Evolutionary conservation across 1,140 invertebrate genomes (phyloP).

Genomic region (Temnothorax curvispinosus): DNA sequence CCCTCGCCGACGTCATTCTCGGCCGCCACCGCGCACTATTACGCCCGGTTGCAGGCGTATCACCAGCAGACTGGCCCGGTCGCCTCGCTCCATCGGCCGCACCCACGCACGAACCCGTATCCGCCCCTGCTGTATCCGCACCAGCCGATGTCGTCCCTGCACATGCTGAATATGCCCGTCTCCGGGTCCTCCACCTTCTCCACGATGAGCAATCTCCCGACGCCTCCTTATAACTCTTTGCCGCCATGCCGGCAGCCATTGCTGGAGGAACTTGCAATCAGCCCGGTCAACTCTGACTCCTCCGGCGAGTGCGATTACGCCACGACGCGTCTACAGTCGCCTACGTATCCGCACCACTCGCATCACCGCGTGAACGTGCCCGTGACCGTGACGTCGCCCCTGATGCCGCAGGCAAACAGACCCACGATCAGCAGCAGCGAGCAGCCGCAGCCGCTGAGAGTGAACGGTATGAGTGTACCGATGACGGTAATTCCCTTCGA

Average conservation of each 20-base stretch:
- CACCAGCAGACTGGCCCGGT: too few relatives aligned
- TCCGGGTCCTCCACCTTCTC: too few relatives aligned
- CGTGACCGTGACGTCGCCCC: conserved; percentile 56
- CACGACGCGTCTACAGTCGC: conserved; percentile 60
- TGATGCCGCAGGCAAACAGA: conserved; percentile 67
- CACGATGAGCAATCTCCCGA: too few relatives aligned
- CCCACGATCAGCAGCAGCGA: conserved; percentile 21
- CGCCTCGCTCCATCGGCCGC: too few relatives aligned
- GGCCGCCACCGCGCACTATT: not conserved
- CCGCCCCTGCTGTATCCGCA: too few relatives aligned
- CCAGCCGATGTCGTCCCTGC: too few relatives aligned
- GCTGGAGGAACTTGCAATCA: too few relatives aligned
- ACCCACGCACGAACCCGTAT: too few relatives aligned
- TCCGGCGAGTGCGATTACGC: conserved; percentile 84
- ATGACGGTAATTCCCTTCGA: conserved; percentile 70
- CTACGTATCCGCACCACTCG: conserved; percentile 67
- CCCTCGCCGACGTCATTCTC: conserved; percentile 51
- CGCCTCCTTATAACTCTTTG: too few relatives aligned
- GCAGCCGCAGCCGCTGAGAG: conserved; percentile 45
- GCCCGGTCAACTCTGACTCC: conserved; percentile 77
- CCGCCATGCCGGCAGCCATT: too few relatives aligned
- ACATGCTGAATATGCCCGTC: too few relatives aligned
- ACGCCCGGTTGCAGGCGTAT: too few relatives aligned
- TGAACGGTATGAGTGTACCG: conserved; percentile 55
- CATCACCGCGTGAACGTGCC: conserved; percentile 15